These are phyloP conservation scores for Tryphoninae sp. DNA, from an alignment of 2,888 invertebrate species.

Conservation along the genomic window DNA sequence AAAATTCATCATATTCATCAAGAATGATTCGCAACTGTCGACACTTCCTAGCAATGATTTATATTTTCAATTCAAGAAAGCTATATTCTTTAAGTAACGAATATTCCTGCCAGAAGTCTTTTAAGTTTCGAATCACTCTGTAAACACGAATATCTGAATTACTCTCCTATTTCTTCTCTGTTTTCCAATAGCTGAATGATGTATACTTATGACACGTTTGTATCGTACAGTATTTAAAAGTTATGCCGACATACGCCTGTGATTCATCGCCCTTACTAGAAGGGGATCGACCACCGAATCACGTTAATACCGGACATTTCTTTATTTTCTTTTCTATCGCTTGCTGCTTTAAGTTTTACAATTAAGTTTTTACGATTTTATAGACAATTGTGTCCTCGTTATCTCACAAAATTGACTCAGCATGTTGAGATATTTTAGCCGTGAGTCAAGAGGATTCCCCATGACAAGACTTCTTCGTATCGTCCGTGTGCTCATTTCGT, in stretches of 20 bases:
- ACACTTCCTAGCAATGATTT: not conserved
- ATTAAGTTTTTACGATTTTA: not conserved
- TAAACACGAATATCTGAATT: slow-evolving; percentile 20
- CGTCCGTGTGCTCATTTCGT: slow-evolving; percentile 3
- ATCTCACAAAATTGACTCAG: slow-evolving; percentile 12
- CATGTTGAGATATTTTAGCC: slow-evolving; percentile 40
- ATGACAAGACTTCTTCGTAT: not conserved
- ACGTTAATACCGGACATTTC: slow-evolving; percentile 5
- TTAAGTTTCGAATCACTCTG: not conserved
- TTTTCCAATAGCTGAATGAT: slow-evolving; percentile 44
- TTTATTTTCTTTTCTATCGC: slow-evolving; percentile 26
- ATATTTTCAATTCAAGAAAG: no score
- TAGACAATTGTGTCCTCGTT: not conserved
- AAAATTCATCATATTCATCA: not conserved
- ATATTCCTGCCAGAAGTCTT: not conserved
- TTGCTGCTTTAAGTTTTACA: slow-evolving; percentile 24
- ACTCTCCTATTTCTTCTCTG: slow-evolving; percentile 20
- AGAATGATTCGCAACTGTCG: not conserved
- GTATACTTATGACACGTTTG: slow-evolving; percentile 7
- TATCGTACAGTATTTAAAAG: slow-evolving; percentile 29
- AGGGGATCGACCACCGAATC: slow-evolving; percentile 29
- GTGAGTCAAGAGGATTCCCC: slow-evolving; percentile 3
- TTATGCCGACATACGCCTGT: slow-evolving; percentile 32
- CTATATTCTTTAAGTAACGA: not conserved
- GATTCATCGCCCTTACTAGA: slow-evolving; percentile 28